Evolutionary conservation across 2,888 invertebrate genomes (phyloP).

Genomic region (Aplocera efformata): DNA sequence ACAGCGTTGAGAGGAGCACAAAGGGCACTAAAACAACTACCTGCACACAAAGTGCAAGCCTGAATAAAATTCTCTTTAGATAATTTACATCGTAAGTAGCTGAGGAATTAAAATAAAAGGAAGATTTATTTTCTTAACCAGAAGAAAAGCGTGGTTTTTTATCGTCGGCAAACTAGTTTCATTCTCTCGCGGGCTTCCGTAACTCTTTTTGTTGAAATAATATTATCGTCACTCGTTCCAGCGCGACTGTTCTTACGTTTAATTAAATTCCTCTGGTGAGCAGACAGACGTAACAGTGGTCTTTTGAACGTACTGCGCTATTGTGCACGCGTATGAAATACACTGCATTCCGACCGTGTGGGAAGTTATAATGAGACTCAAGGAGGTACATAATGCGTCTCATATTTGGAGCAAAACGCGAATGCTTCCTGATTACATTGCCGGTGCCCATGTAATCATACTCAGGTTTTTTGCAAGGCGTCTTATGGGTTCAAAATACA

Average conservation of each 20-base stretch:
- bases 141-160: constrained; percentile 24
- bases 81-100: constrained; percentile 38
- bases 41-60: constrained; percentile 32
- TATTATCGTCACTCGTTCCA: constrained; percentile 36
- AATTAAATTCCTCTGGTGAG: constrained; percentile 51
- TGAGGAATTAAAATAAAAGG: constrained; percentile 29
- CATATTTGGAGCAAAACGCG: constrained; percentile 17
- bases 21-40: constrained; percentile 41
- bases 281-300: constrained; percentile 26
- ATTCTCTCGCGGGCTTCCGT: constrained; percentile 28
- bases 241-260: constrained; percentile 37
- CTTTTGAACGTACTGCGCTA: constrained; percentile 17
- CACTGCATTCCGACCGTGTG: constrained; percentile 14
- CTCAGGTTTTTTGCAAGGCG: constrained; percentile 35
- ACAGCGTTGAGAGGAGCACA: constrained; percentile 29
- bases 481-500: constrained; percentile 45
- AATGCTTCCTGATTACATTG: constrained; percentile 10
- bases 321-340: constrained; percentile 17
- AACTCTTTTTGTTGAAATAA: constrained; percentile 41
- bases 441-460: constrained; percentile 36
- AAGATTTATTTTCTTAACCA: constrained; percentile 25
- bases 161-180: constrained; percentile 30
- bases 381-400: constrained; percentile 13
- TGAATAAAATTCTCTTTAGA: constrained; percentile 43
- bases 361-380: constrained; percentile 14